These are phyloP conservation scores for Clanis bilineata DNA, from an alignment of 2,888 invertebrate species.

Conservation along the genomic window DNA sequence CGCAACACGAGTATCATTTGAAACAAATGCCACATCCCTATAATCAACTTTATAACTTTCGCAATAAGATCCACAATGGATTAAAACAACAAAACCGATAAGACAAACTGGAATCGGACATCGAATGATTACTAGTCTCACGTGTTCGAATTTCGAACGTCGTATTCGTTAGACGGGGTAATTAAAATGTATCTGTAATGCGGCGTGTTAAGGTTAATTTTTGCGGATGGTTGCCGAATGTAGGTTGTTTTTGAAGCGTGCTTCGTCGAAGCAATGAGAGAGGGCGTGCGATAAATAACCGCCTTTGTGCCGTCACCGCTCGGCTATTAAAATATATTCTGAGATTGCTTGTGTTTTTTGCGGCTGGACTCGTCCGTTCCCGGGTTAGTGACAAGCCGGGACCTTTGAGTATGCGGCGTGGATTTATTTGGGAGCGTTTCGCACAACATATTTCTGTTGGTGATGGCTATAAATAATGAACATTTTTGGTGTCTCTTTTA, in stretches of 20 bases:
- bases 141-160: conserved; percentile 61
- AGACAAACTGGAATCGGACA: conserved; percentile 70
- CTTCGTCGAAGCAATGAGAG: conserved; percentile 76
- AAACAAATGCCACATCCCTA: conserved; percentile 22
- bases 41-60: conserved; percentile 26
- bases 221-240: conserved; percentile 38
- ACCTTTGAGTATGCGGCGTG: conserved; percentile 50
- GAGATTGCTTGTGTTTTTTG: conserved; percentile 76
- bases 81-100: conserved; percentile 45
- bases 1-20: conserved; percentile 64
- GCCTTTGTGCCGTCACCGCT: conserved; percentile 80
- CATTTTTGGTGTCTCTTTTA: background rate
- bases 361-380: conserved; percentile 52
- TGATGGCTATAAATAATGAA: conserved; percentile 1
- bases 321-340: conserved; percentile 78
- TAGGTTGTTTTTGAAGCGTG: conserved; percentile 67
- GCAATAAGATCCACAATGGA: conserved; percentile 40
- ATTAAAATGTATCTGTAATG: conserved; percentile 55
- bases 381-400: conserved; percentile 37
- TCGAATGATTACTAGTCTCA: conserved; percentile 78
- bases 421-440: conserved; percentile 36
- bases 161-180: conserved; percentile 49
- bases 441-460: conserved; percentile 10
- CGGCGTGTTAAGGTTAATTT: conserved; percentile 50
- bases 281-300: conserved; percentile 82